phyloP scores from a whole-genome alignment of 2,888 invertebrate genomes.

The Malthinus flaveolus region DNA sequence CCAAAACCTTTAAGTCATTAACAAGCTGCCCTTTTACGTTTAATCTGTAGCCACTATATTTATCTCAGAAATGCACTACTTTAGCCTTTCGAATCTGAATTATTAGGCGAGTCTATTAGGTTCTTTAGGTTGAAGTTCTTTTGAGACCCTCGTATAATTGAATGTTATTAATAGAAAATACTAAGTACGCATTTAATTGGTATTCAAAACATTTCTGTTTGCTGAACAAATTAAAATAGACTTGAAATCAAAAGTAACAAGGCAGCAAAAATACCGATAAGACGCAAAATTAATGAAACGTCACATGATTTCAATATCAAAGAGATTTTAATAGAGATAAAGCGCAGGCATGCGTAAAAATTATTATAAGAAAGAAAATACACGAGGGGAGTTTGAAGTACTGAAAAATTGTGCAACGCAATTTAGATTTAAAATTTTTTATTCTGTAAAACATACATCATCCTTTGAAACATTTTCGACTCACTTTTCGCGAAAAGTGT shows the following conservation, averaged over 20 bases:
- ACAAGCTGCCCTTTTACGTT: too few species aligned
- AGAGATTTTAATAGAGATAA: constrained; percentile 57
- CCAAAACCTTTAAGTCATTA: too few species aligned
- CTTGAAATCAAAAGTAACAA: constrained; percentile 30
- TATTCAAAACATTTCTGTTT: not conserved
- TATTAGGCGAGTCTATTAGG: too few species aligned
- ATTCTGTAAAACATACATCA: not conserved
- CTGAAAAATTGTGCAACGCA: constrained; percentile 46
- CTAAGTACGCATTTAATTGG: not conserved
- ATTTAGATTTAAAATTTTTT: constrained; percentile 39
- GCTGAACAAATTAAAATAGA: constrained; percentile 22
- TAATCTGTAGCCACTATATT: too few species aligned
- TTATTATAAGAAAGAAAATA: constrained; percentile 54
- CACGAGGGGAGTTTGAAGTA: constrained; percentile 38
- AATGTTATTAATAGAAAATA: not conserved
- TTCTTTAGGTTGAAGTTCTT: too few species aligned
- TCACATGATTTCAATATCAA: constrained; percentile 57
- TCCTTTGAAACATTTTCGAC: not conserved
- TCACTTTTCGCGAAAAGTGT: too few species aligned
- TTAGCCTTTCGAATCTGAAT: too few species aligned
- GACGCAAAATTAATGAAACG: constrained; percentile 55
- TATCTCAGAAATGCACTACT: too few species aligned
- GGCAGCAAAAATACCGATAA: constrained; percentile 49
- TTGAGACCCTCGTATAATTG: not conserved
- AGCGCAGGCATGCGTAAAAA: constrained; percentile 55